A percentile compares a stretch with the other conserved stretches of the same genome.
Conservation (phyloP, 92 coral and sea anemone genomes). For the Porites rus region DNA sequence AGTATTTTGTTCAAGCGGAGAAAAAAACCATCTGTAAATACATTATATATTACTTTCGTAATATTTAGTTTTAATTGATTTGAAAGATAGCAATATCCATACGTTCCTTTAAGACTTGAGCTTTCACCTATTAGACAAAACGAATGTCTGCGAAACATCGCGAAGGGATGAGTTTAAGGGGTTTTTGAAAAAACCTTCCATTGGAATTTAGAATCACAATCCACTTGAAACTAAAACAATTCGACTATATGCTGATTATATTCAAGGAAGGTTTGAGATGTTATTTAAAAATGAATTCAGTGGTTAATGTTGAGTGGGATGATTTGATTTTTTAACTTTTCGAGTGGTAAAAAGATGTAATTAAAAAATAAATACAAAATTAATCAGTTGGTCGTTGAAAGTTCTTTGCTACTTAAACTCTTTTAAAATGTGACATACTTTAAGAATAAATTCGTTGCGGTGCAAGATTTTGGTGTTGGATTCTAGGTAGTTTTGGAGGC, state of each 20-base stretch:
- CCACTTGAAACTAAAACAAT: background rate
- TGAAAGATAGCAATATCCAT: slow-evolving; percentile 6
- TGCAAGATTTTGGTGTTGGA: too few relatives aligned
- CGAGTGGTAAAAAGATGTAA: background rate
- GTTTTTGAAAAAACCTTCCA: background rate
- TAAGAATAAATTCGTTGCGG: too few relatives aligned
- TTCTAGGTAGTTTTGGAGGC: too few relatives aligned
- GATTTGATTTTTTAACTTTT: background rate
- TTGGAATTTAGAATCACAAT: background rate
- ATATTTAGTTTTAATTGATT: background rate
- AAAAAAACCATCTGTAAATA: slow-evolving; percentile 11
- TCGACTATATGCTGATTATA: slow-evolving; percentile 3
- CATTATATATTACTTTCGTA: slow-evolving; percentile 1
- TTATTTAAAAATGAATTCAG: slow-evolving; percentile 17
- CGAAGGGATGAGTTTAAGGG: background rate
- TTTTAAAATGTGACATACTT: too few relatives aligned
- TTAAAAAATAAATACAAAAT: background rate
- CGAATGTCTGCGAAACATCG: background rate
- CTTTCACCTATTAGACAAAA: background rate
- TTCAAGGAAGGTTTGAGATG: background rate
- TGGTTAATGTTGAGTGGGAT: slow-evolving; percentile 14
- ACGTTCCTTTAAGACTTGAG: background rate
- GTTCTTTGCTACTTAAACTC: too few relatives aligned
- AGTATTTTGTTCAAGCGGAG: background rate
- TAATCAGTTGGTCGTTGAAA: too few relatives aligned